Conservation (phyloP, 2,888 invertebrate species). For the Drosophila lutescens region DNA sequence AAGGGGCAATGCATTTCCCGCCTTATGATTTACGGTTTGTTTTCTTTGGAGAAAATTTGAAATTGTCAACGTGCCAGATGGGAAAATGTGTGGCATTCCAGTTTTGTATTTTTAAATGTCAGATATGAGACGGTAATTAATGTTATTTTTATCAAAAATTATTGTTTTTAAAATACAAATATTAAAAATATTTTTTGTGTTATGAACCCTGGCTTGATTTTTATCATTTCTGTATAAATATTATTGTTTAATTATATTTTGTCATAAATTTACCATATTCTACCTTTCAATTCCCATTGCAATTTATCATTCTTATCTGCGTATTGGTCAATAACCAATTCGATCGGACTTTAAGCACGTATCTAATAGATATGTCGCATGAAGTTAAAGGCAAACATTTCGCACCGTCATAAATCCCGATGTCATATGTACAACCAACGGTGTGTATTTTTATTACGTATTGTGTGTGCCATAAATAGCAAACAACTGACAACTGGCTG, state of each 20-base stretch:
- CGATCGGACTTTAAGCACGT: constrained; percentile 41
- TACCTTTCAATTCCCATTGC: neutral
- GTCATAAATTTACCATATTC: neutral
- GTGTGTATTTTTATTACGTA: constrained; percentile 30
- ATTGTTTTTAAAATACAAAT: no score
- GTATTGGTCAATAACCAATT: constrained; percentile 20
- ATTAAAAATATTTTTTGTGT: no score
- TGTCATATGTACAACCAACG: constrained; percentile 5
- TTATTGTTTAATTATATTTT: neutral
- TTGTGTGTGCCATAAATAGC: constrained; percentile 46
- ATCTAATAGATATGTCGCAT: constrained; percentile 8
- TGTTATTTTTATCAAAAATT: no score
- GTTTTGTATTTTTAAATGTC: neutral
- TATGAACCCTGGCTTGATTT: no score
- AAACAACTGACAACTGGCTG: constrained; percentile 37
- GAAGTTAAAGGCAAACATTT: constrained; percentile 10
- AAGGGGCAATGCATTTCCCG: constrained; percentile 5
- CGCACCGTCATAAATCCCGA: constrained; percentile 32
- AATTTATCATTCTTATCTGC: neutral
- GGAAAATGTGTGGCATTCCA: neutral
- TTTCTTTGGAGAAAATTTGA: constrained; percentile 7
- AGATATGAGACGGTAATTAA: neutral
- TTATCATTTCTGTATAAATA: no score
- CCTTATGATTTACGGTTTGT: constrained; percentile 26
- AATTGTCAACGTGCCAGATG: constrained; percentile 2